These are phyloP conservation scores for Anticlea derivata DNA, from an alignment of 2,888 invertebrate genomes.

Conservation along the genomic window DNA sequence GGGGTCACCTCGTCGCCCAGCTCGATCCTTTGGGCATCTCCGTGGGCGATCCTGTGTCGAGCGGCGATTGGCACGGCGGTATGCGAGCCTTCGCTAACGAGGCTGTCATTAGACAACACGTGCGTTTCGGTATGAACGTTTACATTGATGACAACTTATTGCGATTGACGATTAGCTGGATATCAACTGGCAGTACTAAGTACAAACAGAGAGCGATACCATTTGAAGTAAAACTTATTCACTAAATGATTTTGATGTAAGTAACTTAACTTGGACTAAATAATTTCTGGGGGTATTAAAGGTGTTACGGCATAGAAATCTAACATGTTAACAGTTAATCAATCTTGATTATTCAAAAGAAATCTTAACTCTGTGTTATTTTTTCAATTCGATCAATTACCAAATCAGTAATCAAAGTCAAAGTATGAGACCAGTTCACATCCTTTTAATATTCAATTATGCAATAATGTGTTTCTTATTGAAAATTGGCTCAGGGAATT, in stretches of 20 bases:
- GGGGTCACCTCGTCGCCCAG: slow-evolving; percentile 96
- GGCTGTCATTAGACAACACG: slow-evolving; percentile 80
- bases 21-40: slow-evolving; percentile 96
- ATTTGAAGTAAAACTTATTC: not conserved
- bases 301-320: too few species aligned
- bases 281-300: not conserved
- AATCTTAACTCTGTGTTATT: too few species aligned
- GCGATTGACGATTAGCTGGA: slow-evolving; percentile 57
- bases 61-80: slow-evolving; percentile 78
- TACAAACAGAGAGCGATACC: not conserved
- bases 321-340: too few species aligned
- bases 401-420: not conserved
- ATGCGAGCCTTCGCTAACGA: slow-evolving; percentile 80
- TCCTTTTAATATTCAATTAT: slow-evolving; percentile 40
- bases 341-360: too few species aligned
- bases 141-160: slow-evolving; percentile 42
- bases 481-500: slow-evolving; percentile 49
- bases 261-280: too few species aligned
- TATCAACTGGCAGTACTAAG: slow-evolving; percentile 45
- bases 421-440: slow-evolving; percentile 32
- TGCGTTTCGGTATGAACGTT: slow-evolving; percentile 79
- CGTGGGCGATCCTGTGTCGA: slow-evolving; percentile 85
- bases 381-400: too few species aligned
- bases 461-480: slow-evolving; percentile 32
- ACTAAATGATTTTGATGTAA: too few species aligned